Conservation (phyloP, 2,113 vertebrate genomes). For the Carettochelys insculpta region DNA sequence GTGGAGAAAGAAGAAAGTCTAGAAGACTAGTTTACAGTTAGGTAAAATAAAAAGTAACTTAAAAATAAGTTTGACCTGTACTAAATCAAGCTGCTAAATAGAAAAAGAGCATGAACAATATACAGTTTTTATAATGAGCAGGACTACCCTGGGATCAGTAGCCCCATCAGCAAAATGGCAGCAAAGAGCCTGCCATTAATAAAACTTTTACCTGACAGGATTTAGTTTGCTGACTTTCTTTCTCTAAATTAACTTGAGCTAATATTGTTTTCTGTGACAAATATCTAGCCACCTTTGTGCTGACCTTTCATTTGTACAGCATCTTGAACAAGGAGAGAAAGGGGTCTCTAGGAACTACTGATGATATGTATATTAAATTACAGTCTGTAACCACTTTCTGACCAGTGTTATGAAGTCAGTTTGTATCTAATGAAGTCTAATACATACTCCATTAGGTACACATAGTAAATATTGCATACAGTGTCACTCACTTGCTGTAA, state of each 20-base stretch:
- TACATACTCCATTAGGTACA: not conserved
- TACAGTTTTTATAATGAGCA: not conserved
- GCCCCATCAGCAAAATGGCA: not conserved
- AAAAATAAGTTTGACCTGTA: not conserved
- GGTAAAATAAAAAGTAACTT: not conserved
- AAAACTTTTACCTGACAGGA: not conserved
- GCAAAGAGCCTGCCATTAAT: not conserved
- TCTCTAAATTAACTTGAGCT: not conserved
- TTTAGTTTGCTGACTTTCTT: not conserved
- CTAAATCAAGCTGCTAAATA: not conserved
- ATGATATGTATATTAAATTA: not conserved
- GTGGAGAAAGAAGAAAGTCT: not conserved
- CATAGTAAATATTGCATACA: not conserved
- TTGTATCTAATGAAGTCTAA: not conserved
- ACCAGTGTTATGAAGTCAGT: not conserved
- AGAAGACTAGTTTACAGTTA: not conserved
- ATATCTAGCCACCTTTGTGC: not conserved
- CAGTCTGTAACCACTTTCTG: not conserved
- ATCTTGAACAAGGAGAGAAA: not conserved
- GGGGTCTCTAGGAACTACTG: not conserved
- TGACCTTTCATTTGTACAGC: not conserved
- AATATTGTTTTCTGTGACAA: not conserved
- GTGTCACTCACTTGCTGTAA: not conserved
- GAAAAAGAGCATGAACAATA: not conserved
- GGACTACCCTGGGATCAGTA: not conserved